These are phyloP conservation scores for Periphyllus acericola DNA, from an alignment of 2,888 invertebrate species.

Conservation along the genomic window DNA sequence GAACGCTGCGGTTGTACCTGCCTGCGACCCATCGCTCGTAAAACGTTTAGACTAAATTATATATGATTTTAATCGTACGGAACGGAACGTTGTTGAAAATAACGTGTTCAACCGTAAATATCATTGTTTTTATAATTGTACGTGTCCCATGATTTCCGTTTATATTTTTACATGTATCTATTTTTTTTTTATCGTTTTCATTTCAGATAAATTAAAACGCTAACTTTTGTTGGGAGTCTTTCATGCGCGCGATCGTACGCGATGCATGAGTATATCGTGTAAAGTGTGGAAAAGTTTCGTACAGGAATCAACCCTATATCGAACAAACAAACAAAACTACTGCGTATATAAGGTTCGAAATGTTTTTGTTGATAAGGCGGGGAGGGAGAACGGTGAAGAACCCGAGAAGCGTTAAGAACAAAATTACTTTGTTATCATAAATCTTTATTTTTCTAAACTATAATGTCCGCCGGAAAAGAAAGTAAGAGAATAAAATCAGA, in stretches of 20 bases:
- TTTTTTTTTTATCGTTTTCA: neutral
- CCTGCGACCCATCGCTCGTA: too few species aligned
- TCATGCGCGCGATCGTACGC: neutral
- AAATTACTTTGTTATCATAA: constrained; percentile 49
- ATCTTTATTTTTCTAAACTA: constrained; percentile 44
- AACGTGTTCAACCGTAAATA: too few species aligned
- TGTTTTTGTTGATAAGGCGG: neutral
- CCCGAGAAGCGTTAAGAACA: neutral
- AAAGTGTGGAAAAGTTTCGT: constrained; percentile 7
- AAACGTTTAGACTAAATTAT: too few species aligned
- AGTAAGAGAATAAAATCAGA: neutral
- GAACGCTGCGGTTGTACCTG: too few species aligned
- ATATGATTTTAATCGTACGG: too few species aligned
- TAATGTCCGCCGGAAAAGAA: constrained; percentile 12
- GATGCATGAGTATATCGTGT: neutral
- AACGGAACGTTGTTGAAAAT: too few species aligned
- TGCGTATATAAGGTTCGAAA: neutral
- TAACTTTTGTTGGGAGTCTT: neutral
- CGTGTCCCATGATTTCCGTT: too few species aligned
- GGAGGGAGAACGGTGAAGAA: neutral
- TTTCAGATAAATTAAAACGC: neutral
- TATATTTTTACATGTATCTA: too few species aligned
- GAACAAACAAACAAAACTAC: constrained; percentile 20
- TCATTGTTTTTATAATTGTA: too few species aligned
- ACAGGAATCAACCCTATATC: constrained; percentile 42